phyloP scores from a whole-genome alignment of 2,113 vertebrate species.

The Cheilinus undulatus region DNA sequence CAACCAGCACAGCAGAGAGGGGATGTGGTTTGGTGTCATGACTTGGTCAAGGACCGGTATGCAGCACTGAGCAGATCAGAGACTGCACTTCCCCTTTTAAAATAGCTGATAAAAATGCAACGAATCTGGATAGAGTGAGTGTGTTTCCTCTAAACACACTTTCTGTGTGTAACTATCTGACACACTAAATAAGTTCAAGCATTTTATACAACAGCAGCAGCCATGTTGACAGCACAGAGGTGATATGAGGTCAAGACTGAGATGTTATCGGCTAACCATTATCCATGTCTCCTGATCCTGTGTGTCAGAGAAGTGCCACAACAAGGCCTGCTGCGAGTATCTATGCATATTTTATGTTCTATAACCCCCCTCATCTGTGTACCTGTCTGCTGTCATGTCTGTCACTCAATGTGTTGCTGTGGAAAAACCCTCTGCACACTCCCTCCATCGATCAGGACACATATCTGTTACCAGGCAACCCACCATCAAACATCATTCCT shows the following conservation, averaged over 20 bases:
- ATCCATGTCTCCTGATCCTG: constrained; percentile 11
- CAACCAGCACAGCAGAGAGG: background rate
- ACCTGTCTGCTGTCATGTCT: constrained; percentile 13
- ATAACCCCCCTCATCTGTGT: constrained; percentile 29
- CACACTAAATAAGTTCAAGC: background rate
- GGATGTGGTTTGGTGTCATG: constrained; percentile 48
- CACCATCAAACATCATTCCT: constrained; percentile 28
- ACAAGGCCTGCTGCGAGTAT: constrained; percentile 51
- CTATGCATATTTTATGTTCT: constrained; percentile 68
- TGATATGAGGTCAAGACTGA: constrained; percentile 26
- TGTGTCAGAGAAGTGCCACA: constrained; percentile 1
- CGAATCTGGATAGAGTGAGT: background rate
- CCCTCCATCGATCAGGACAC: constrained; percentile 29
- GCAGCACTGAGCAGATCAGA: background rate
- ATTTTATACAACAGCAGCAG: background rate
- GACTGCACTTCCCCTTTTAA: background rate
- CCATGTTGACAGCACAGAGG: constrained; percentile 13
- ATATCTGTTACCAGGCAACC: constrained; percentile 69
- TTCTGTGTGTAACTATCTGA: background rate
- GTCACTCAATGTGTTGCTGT: constrained; percentile 30
- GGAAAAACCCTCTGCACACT: constrained; percentile 39
- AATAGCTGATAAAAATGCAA: background rate
- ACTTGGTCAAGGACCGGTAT: background rate
- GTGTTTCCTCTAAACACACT: background rate
- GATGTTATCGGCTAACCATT: constrained; percentile 25